phyloP scores from a whole-genome alignment of 2,888 invertebrate species.

The Tineola bisselliella region DNA sequence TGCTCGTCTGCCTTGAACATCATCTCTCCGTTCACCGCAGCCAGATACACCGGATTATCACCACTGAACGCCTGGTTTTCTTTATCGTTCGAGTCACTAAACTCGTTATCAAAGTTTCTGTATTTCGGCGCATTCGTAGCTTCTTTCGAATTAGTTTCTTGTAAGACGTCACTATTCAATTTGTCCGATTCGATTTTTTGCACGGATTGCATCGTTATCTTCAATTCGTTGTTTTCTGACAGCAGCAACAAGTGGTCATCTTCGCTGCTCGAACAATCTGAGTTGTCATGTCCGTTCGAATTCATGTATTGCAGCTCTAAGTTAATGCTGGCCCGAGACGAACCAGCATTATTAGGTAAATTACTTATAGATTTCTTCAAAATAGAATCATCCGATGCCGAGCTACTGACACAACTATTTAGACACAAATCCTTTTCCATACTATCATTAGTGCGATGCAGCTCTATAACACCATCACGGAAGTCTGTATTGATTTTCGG shows the following conservation, averaged over 20 bases:
- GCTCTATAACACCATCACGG: conserved; percentile 23
- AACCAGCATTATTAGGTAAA: conserved; percentile 35
- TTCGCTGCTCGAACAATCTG: conserved; percentile 59
- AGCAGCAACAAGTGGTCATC: conserved; percentile 58
- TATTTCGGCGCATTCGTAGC: conserved; percentile 55
- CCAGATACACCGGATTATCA: conserved; percentile 55
- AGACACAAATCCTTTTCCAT: conserved; percentile 42
- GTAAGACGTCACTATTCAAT: conserved; percentile 45
- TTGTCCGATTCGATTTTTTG: conserved; percentile 28
- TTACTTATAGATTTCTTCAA: conserved; percentile 49
- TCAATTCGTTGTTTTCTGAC: conserved; percentile 55
- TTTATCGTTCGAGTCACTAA: conserved; percentile 57
- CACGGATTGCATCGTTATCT: conserved; percentile 57
- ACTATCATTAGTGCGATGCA: conserved; percentile 40
- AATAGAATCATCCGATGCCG: conserved; percentile 55
- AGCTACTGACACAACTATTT: conserved; percentile 36
- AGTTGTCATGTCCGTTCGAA: conserved; percentile 25
- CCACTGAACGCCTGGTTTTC: conserved; percentile 44
- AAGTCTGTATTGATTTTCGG: conserved; percentile 46
- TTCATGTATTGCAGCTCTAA: conserved; percentile 53
- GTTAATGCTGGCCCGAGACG: conserved; percentile 51
- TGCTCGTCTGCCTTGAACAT: conserved; percentile 29
- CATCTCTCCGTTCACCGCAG: conserved; percentile 51
- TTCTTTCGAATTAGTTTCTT: conserved; percentile 43
- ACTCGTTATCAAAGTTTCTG: conserved; percentile 56